Evolutionary conservation across 2,113 vertebrate genomes (phyloP), one percentile per base, ranked within the genome.

Genomic region (Shinisaurus crocodilurus): DNA sequence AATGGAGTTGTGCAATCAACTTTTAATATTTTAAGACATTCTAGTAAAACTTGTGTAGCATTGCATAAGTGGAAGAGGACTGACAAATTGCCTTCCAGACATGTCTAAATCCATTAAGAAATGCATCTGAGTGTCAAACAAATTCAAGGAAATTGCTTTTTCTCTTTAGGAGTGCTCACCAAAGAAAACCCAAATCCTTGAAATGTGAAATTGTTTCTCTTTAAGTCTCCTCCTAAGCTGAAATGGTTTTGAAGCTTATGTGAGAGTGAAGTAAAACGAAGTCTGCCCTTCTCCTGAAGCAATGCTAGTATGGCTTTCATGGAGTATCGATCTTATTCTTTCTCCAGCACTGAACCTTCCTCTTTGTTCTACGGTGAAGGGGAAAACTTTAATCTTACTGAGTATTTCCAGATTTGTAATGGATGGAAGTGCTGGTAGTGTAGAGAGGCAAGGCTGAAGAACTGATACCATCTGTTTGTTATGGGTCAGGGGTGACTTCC

Each of bases 401-500:
- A 98, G 98, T 98, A 98, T 98, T 98, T 98, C 98, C 98, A 99
- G 98, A 97, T 98, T 97, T 97, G 96, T 93, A 93, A 96, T 97
- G 94, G 95, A 94, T 95, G 95, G 92, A 95, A 95, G 94, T 91
- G 85, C 94, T 96, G 94, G 93, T 96, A 90, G 92, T 95, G 87
- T 93, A 97, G 94, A 97, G 96, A 96, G 96, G 94, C 96, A 96
- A 96, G 96, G 96, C 93, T 93, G 96, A 96, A 96, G 98, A 98
- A 98, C 98, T 98, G 97, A 97, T 97, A 97, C 97, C 97, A 98
- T 98, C 97, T 98, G 98, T 96, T 96, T 95, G 89, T 93, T 96
- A 89, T 63, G 94, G 97, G 97, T 97, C 97, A 97, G 96, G 97
- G 97, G 97, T 97, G 95, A 98, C 97, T 96, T 97, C 97, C 97